Evolutionary conservation across 2,888 invertebrate species (phyloP).

Genomic region (Rhaphigaster nebulosa): DNA sequence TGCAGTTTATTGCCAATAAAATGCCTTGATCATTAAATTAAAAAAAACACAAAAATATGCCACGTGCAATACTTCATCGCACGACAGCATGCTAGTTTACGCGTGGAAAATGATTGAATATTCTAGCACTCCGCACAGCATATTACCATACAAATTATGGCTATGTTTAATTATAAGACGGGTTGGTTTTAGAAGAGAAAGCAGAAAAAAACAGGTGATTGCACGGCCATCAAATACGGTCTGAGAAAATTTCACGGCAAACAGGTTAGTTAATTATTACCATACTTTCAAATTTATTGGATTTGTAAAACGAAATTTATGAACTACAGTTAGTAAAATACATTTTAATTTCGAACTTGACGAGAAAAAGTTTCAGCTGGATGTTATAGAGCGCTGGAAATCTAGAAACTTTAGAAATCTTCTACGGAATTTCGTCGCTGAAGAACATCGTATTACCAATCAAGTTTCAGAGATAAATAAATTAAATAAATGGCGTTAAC

Average conservation of each 20-base stretch:
- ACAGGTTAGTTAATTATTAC: background rate
- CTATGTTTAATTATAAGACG: background rate
- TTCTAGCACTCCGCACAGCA: background rate
- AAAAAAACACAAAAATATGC: background rate
- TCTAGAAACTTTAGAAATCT: too few relatives aligned
- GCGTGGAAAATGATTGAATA: background rate
- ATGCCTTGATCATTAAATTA: background rate
- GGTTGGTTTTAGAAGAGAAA: constrained; percentile 12
- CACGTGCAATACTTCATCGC: background rate
- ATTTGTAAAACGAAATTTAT: background rate
- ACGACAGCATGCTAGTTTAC: background rate
- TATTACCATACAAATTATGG: background rate
- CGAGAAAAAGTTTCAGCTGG: too few relatives aligned
- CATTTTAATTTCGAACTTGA: too few relatives aligned
- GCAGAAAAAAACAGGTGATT: background rate
- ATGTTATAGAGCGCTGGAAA: too few relatives aligned
- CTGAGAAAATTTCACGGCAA: background rate
- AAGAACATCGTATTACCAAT: too few relatives aligned
- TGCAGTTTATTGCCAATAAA: background rate
- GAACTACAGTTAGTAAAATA: background rate
- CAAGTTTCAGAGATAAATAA: too few relatives aligned
- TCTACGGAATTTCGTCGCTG: too few relatives aligned
- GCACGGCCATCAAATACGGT: background rate
- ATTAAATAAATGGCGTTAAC: too few relatives aligned
- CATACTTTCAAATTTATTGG: background rate